These are phyloP conservation scores for Ascaphus truei DNA, from an alignment of 2,113 vertebrate species.

Conservation along the genomic window DNA sequence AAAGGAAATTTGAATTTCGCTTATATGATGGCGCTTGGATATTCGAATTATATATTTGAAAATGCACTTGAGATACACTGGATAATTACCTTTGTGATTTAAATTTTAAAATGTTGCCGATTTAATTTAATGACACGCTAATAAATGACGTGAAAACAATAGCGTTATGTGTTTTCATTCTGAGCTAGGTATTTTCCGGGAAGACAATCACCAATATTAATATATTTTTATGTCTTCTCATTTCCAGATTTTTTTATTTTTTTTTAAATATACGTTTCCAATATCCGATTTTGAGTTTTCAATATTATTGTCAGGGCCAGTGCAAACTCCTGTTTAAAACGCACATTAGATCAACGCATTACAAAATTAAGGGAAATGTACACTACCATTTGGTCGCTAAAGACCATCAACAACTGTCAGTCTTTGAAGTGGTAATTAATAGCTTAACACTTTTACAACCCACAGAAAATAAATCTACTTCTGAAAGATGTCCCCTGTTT, in stretches of 20 bases:
- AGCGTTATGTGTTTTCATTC: conserved; percentile 70
- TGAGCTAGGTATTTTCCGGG: conserved; percentile 41
- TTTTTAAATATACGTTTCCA: too few relatives aligned
- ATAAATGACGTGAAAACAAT: conserved; percentile 89
- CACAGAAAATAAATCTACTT: conserved; percentile 33
- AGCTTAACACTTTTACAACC: conserved; percentile 36
- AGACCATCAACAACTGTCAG: conserved; percentile 37
- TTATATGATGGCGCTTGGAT: conserved; percentile 89
- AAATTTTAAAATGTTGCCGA: conserved; percentile 91
- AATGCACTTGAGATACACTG: conserved; percentile 99
- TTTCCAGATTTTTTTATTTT: too few relatives aligned
- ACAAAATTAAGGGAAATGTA: not conserved
- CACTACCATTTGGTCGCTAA: conserved; percentile 13
- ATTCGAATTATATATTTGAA: conserved; percentile 93
- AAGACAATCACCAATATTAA: too few relatives aligned
- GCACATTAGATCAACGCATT: too few relatives aligned
- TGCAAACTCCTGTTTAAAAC: too few relatives aligned
- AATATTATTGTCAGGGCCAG: too few relatives aligned
- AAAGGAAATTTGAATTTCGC: conserved; percentile 81
- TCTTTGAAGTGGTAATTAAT: conserved; percentile 4
- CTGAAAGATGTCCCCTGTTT: conserved; percentile 23
- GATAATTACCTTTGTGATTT: conserved; percentile 97
- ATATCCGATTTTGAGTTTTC: too few relatives aligned
- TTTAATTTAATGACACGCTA: conserved; percentile 97
- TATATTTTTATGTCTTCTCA: too few relatives aligned